Evolutionary conservation across 2,113 vertebrate species (phyloP).

Genomic region (Cephalopholis sonnerati): DNA sequence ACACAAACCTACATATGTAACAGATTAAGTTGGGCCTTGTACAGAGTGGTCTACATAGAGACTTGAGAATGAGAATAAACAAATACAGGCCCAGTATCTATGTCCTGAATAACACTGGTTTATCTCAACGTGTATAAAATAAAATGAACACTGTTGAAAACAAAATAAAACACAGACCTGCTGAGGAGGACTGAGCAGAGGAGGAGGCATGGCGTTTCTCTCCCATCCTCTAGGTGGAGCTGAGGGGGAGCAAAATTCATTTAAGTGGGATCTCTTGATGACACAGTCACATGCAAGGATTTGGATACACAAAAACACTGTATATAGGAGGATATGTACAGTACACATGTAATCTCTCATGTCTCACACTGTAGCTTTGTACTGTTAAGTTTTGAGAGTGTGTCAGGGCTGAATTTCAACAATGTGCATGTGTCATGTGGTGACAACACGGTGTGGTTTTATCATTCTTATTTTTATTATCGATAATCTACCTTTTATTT

Average conservation of each 20-base stretch:
- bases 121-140: not conserved
- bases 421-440: not conserved
- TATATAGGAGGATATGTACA: not conserved
- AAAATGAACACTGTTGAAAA: not conserved
- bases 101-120: not conserved
- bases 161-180: constrained; percentile 67
- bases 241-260: constrained; percentile 27
- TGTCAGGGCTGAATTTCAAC: not conserved
- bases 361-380: not conserved
- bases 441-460: not conserved
- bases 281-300: not conserved
- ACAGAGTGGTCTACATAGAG: not conserved
- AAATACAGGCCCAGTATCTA: not conserved
- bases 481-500: not conserved
- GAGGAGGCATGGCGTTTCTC: constrained; percentile 76
- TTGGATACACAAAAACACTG: not conserved
- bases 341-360: not conserved
- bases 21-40: not conserved
- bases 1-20: not conserved
- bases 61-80: not conserved
- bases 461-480: not conserved
- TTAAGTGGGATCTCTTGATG: not conserved
- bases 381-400: not conserved
- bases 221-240: constrained; percentile 85
- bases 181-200: constrained; percentile 81